A percentile compares a stretch with the other conserved stretches of the same genome.
Conservation (phyloP, 2,797 vertebrate genomes). For the Natrix natrix region DNA sequence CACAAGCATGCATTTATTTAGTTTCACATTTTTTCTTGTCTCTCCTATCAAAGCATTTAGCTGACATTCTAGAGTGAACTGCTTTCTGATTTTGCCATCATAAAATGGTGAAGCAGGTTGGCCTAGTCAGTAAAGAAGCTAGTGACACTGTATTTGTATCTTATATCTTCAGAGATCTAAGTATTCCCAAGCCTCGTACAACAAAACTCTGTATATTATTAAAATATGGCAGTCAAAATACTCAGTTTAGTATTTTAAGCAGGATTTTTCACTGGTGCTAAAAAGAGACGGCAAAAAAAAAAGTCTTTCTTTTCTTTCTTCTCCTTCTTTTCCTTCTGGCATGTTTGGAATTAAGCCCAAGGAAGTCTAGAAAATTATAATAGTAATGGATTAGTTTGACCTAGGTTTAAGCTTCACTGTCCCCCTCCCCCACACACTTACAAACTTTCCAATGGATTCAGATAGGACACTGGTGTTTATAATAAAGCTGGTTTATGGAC, state of each 20-base stretch:
- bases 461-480: conserved; percentile 44
- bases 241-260: conserved; percentile 52
- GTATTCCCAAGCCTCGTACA: conserved; percentile 42
- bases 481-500: conserved; percentile 31
- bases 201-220: conserved; percentile 52
- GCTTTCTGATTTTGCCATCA: conserved; percentile 13
- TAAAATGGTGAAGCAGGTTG: neutral
- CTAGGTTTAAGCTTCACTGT: conserved; percentile 26
- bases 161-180: conserved; percentile 47
- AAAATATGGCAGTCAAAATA: conserved; percentile 52
- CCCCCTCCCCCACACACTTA: neutral
- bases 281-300: conserved; percentile 40
- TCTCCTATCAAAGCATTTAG: conserved; percentile 14
- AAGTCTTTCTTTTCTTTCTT: conserved; percentile 33
- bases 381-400: conserved; percentile 33
- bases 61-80: conserved; percentile 25
- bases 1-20: neutral
- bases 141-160: conserved; percentile 48
- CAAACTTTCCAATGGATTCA: conserved; percentile 13
- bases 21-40: neutral
- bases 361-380: conserved; percentile 39
- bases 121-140: conserved; percentile 6
- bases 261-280: conserved; percentile 52
- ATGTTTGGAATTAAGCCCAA: conserved; percentile 42
- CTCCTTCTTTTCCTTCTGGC: conserved; percentile 40